Percentiles rank a stretch among this genome's conserved stretches.
These are phyloP conservation scores for Geococcyx californianus DNA, from an alignment of 2,113 vertebrate genomes.

Conservation along the genomic window DNA sequence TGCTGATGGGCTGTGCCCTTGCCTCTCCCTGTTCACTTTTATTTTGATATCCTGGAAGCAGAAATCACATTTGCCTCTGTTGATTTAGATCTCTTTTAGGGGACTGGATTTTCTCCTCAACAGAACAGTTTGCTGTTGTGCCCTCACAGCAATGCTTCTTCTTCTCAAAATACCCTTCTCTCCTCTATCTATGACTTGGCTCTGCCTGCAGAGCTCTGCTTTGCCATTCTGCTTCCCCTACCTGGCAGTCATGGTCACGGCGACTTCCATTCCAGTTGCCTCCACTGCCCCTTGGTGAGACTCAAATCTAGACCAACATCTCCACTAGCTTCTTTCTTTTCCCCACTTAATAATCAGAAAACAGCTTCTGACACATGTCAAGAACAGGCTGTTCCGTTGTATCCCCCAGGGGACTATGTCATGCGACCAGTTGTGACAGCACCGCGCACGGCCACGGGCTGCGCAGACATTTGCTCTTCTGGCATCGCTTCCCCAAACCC, in stretches of 20 bases:
- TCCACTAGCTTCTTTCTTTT: not conserved
- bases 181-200: accelerated
- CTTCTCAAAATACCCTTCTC: accelerated
- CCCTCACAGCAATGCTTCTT: no score
- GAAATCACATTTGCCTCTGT: not conserved
- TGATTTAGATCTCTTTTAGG: no score
- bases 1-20: no score
- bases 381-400: not conserved
- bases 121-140: not conserved
- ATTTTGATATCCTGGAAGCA: no score
- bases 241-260: not conserved
- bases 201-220: not conserved
- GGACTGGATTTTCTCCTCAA: not conserved
- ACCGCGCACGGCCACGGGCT: accelerated
- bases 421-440: not conserved
- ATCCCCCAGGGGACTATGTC: not conserved
- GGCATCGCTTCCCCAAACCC: not conserved
- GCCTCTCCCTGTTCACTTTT: not conserved
- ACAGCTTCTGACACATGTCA: accelerated
- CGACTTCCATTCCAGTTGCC: not conserved
- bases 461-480: not conserved
- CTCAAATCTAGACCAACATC: not conserved
- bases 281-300: not conserved
- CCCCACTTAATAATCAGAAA: not conserved
- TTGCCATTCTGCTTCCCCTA: not conserved